A percentile compares a stretch with the other conserved stretches of the same genome.
These are phyloP conservation scores for Campopleginae sp. DNA, from an alignment of 2,888 invertebrate genomes.

Conservation along the genomic window DNA sequence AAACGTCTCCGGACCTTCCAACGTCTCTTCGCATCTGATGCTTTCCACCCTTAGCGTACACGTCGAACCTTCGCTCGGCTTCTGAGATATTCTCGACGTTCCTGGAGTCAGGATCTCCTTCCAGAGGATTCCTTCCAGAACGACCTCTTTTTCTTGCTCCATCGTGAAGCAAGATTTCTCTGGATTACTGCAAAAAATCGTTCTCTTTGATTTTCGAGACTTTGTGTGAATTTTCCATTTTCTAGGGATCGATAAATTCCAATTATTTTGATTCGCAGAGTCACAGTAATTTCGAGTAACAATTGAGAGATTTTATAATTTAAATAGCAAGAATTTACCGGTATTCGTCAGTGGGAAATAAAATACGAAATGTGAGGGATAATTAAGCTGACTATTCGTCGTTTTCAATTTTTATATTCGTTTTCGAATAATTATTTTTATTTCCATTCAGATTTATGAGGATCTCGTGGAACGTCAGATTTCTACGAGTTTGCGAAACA, in stretches of 20 bases:
- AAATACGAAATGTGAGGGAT: neutral
- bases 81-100: constrained; percentile 62
- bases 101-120: constrained; percentile 56
- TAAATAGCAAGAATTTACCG: no score
- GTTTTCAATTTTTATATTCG: neutral
- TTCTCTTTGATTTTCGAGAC: no score
- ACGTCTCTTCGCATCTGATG: constrained; percentile 25
- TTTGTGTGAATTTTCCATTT: neutral
- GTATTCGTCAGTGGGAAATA: no score
- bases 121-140: constrained; percentile 46
- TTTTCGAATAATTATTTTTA: neutral
- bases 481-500: neutral
- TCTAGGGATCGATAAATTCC: no score
- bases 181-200: constrained; percentile 4
- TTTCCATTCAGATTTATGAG: neutral
- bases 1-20: neutral
- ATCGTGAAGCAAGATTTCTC: constrained; percentile 28
- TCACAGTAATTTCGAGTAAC: no score
- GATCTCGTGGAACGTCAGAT: constrained; percentile 1
- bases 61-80: constrained; percentile 77
- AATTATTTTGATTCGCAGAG: no score
- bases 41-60: constrained; percentile 76
- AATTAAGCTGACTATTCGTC: neutral
- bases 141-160: constrained; percentile 29
- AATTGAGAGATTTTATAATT: no score